Conservation (phyloP, 2,888 invertebrate species). For the Sminthurinus aureus region DNA sequence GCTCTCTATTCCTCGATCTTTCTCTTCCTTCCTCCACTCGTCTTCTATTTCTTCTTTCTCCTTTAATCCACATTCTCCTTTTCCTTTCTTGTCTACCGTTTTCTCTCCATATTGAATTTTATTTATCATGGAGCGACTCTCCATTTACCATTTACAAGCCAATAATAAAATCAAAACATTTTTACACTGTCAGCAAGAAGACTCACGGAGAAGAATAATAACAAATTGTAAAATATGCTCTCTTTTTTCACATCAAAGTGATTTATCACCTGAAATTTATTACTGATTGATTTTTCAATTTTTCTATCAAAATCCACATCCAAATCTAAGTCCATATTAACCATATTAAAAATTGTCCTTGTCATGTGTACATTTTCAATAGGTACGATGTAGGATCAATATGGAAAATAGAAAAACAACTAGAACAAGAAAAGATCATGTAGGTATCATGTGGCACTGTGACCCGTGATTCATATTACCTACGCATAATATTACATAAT, state of each 20-base stretch:
- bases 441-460: too few relatives aligned
- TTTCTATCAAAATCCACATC: not conserved
- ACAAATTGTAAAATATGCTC: constrained; percentile 1
- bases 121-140: not conserved
- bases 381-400: too few relatives aligned
- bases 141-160: not conserved
- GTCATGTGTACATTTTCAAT: not conserved
- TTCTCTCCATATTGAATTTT: constrained; percentile 18
- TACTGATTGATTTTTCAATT: not conserved
- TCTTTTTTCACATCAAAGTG: not conserved
- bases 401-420: too few relatives aligned
- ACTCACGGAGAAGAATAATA: not conserved
- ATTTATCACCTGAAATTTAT: not conserved
- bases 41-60: not conserved
- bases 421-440: too few relatives aligned
- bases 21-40: not conserved
- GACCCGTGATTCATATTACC: too few relatives aligned
- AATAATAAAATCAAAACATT: constrained; percentile 25
- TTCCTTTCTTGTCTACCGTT: not conserved
- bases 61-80: constrained; percentile 11
- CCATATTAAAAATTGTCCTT: not conserved
- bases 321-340: not conserved
- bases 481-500: too few relatives aligned
- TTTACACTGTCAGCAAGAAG: constrained; percentile 5
- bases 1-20: not conserved